Base-by-base conservation (phyloP, 2,797 vertebrate genomes). In the Notolabrus celidotus region DNA sequence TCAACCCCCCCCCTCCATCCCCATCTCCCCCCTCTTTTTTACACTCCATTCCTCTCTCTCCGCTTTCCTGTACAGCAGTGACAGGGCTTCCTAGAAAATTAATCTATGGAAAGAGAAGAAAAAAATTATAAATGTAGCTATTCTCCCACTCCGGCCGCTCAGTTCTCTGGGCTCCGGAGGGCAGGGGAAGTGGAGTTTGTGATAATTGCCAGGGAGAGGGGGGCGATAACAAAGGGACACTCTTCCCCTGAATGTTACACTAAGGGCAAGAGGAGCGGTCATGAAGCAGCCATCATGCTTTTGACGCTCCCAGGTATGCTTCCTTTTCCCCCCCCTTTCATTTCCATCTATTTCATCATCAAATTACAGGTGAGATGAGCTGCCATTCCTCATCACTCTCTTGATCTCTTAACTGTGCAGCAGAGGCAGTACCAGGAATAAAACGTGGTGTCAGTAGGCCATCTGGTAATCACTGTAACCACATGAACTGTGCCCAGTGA, bases 61-160 rank as follows among this genome's bases (percentile, higher is more conserved):
- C 74, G 66, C 82, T 87, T 89, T 65, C 88, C 92, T 90, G 77
- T 92, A 90, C 90, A 83, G 88, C 86, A 91, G 89, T 95, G 94
- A 95, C 94, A 94, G 92, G 92, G 79, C 92, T 93, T 94, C 92
- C 89, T 91, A 84, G 94, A 94, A 95, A 95, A 94, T 95, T 95
- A 95, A 95, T 95, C 94, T 95, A 92, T 91, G 92, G 92, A 91
- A 92, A 92, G 88, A 88, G 89, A 90, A 89, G 86, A 90, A 93
- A 92, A 93, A 92, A 93, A 93, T 92, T 93, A 94, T 93, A 95
- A 95, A 95, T 95, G 94, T 95, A 91, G 93, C 94, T 92, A 92
- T 94, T 93, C 94, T 94, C 88, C 87, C 83, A 83, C 85, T 92
- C 88, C 78, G 91, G 88, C 92, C 90, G 84, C 87, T 92, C 90